Base-by-base conservation (phyloP, 1,140 invertebrate genomes). In the Portunus trituberculatus region DNA sequence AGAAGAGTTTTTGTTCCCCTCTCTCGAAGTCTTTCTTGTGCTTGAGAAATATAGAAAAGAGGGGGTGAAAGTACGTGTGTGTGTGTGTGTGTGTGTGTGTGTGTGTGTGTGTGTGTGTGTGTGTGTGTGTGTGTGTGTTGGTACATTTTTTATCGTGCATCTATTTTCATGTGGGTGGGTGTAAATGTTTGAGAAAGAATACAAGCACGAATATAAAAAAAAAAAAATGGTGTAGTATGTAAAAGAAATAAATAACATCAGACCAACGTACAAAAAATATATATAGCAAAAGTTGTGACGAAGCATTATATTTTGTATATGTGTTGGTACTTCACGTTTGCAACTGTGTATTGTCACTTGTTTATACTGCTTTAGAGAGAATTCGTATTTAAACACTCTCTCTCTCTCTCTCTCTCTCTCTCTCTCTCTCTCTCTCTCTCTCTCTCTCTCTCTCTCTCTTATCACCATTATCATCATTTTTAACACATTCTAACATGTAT, bases 101-200 rank as follows among this genome's bases (percentile, higher is more conserved):
- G 39, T 92, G 39, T 92, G 39, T 92, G 52, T 92, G 52, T 92
- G 52, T 91, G 48, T 91, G 90, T 91, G 90, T 91, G 90, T 48
- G 90, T 91, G 48, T 48, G 48, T 91, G 48, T 92, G n/a, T 92
- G 52, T 91, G 52, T 67, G 52, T 67, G 52, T 67, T 10, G 52
- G 12, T 59, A 59, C 8, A 59, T 59, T 59, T 59, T 59, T 59
- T 20, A 12, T 52, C 14, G 48, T n/a, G 59, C 67, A 31, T 91
- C 28, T 52, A 14, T 91, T 6, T 67, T 28, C 67, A 28, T 67
- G 59, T 59, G 31, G 52, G 59, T 91, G 59, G 52, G 59, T 91
- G 59, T 91, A 31, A 29, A 31, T 59, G 59, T 76, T 12, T 76
- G 67, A 20, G 67, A 20, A 20, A 20, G 67, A 20, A 20, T 76